Evolutionary conservation across 2,797 vertebrate genomes (phyloP).

Genomic region (Mormyrops attenuatus): DNA sequence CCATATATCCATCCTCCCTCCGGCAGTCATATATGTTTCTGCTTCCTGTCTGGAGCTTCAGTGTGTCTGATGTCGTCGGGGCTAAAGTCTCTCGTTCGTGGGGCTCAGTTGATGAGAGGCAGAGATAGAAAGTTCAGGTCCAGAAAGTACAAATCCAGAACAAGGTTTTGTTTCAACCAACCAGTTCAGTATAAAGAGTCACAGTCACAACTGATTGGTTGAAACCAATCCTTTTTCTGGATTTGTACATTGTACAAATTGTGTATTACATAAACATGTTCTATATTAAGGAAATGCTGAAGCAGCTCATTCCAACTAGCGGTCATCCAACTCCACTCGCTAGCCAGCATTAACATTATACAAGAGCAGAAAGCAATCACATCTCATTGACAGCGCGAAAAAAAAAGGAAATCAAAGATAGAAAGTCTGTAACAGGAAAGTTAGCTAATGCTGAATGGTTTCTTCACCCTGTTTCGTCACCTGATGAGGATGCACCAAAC

Average conservation of each 20-base stretch:
- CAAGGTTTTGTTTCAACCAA: background rate
- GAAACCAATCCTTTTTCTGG: background rate
- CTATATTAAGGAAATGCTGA: background rate
- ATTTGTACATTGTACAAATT: background rate
- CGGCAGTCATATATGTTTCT: background rate
- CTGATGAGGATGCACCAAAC: background rate
- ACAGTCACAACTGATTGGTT: background rate
- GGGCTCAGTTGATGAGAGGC: background rate
- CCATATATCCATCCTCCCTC: background rate
- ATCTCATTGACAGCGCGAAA: background rate
- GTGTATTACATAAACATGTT: background rate
- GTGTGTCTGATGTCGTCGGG: background rate
- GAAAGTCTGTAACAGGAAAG: background rate
- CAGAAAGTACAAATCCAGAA: background rate
- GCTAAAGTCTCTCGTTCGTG: background rate
- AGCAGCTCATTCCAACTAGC: background rate
- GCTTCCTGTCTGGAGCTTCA: background rate
- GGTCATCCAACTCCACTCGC: background rate
- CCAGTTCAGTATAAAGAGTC: background rate
- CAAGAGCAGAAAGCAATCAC: background rate
- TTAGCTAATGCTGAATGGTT: background rate
- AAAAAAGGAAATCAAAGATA: background rate
- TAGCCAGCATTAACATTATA: background rate
- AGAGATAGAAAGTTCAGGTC: background rate
- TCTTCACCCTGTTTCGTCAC: background rate